Conservation (phyloP, 2,113 vertebrate genomes). For the Accipiter virgatus region DNA sequence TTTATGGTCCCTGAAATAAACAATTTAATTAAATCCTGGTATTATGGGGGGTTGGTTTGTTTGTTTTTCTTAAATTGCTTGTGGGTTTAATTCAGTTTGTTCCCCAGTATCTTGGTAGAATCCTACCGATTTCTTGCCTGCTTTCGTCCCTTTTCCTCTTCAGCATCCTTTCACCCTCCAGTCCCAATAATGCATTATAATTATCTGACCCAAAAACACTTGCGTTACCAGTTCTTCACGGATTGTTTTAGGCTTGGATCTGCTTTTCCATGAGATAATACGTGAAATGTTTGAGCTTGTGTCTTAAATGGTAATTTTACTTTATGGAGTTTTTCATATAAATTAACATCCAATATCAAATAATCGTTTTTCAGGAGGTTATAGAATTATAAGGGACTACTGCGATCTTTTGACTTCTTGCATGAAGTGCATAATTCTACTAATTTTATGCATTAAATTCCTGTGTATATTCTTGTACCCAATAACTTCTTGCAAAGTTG, state of each 20-base stretch:
- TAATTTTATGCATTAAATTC: neutral
- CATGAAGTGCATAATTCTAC: fast-evolving
- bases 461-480: fast-evolving
- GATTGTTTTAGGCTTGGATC: neutral
- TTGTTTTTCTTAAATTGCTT: neutral
- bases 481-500: fast-evolving
- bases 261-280: neutral
- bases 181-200: fast-evolving
- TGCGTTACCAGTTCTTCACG: neutral
- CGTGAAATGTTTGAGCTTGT: neutral
- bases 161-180: too few relatives aligned
- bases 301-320: neutral
- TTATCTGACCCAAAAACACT: neutral
- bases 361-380: neutral
- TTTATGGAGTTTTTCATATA: neutral
- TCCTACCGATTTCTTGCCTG: fast-evolving
- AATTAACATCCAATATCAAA: neutral
- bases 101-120: neutral
- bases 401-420: neutral
- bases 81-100: neutral
- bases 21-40: neutral
- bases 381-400: neutral
- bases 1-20: neutral
- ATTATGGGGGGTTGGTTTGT: neutral
- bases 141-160: neutral